Conservation (phyloP, 2,888 invertebrate species). For the Epinotia brunnichana region DNA sequence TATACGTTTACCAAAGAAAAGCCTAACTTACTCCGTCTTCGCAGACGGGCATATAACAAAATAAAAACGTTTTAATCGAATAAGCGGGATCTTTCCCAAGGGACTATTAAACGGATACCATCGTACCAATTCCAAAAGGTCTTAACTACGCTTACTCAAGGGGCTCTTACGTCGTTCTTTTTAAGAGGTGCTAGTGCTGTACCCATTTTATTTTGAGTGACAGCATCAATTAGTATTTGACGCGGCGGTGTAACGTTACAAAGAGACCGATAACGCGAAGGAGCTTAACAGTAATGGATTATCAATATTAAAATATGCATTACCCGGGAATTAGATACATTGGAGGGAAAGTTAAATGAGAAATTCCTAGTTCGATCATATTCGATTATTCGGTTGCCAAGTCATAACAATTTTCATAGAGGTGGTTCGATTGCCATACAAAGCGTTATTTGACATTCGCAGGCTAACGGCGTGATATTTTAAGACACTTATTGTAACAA, state of each 20-base stretch:
- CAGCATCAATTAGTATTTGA: conserved; percentile 82
- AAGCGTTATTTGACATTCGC: too few species aligned
- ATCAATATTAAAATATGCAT: conserved; percentile 73
- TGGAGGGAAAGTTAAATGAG: conserved; percentile 33
- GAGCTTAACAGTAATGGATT: conserved; percentile 73
- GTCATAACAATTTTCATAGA: too few species aligned
- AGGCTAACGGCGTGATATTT: too few species aligned
- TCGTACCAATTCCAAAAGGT: conserved; percentile 39
- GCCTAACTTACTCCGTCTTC: conserved; percentile 10
- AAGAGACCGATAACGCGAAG: conserved; percentile 69
- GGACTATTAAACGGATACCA: conserved; percentile 66
- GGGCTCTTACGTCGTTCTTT: conserved; percentile 1
- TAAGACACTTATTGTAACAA: too few species aligned
- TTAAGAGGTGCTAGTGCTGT: conserved; percentile 21
- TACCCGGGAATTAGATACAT: conserved; percentile 43
- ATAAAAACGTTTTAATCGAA: conserved; percentile 60
- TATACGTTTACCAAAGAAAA: conserved; percentile 23
- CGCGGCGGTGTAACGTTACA: conserved; percentile 77
- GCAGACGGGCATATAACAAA: conserved; percentile 47
- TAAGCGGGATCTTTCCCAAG: conserved; percentile 58
- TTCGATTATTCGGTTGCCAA: not conserved
- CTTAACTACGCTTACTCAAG: not conserved
- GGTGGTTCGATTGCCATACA: too few species aligned
- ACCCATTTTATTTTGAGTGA: conserved; percentile 77
- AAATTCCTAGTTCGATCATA: not conserved